These are phyloP conservation scores for Morpho helenor DNA, from an alignment of 2,888 invertebrate genomes.

Conservation along the genomic window DNA sequence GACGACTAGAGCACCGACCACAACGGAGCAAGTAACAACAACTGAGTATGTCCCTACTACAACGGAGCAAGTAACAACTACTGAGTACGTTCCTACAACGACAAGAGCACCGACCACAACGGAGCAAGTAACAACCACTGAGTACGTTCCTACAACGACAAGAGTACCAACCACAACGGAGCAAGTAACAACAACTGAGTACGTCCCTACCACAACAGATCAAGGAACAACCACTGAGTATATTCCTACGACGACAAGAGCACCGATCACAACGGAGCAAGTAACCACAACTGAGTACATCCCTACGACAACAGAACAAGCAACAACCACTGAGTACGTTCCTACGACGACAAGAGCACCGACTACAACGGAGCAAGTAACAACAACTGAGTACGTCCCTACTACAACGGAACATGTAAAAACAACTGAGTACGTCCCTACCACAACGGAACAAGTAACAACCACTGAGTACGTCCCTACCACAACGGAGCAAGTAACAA, in stretches of 20 bases:
- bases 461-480: background rate
- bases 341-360: background rate
- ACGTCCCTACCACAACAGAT: background rate
- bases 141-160: background rate
- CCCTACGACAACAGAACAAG: background rate
- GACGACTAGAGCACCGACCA: background rate
- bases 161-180: background rate
- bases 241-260: background rate
- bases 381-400: background rate
- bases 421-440: background rate
- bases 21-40: background rate
- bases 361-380: background rate
- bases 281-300: background rate
- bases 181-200: background rate
- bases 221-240: slow-evolving; percentile 5
- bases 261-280: background rate
- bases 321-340: background rate
- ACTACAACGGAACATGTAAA: no score
- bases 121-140: background rate
- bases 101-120: background rate
- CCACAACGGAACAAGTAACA: background rate
- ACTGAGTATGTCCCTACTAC: background rate
- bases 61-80: background rate
- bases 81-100: background rate
- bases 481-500: no score